A percentile compares a stretch with the other conserved stretches of the same genome.
phyloP scores from a whole-genome alignment of 2,888 invertebrate species.

The Ernsta delagoae region DNA sequence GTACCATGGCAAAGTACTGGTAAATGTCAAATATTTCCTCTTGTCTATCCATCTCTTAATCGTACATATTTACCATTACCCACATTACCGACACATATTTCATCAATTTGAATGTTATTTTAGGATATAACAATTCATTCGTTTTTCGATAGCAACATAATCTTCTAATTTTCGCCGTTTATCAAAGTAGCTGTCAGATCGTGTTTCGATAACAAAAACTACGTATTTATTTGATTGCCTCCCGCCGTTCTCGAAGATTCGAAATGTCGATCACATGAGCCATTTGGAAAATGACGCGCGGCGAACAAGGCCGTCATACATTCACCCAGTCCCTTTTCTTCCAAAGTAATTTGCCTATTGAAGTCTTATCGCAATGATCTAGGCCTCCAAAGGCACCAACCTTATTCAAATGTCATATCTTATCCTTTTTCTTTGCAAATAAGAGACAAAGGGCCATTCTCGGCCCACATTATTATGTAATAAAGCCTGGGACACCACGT shows the following conservation, averaged over 20 bases:
- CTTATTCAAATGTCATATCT: conserved; percentile 39
- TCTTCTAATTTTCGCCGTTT: neutral
- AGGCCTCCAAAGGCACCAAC: conserved; percentile 32
- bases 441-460: conserved; percentile 34
- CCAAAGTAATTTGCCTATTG: conserved; percentile 37
- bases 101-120: neutral
- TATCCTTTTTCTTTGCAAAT: conserved; percentile 37
- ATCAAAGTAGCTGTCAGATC: conserved; percentile 1
- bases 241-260: conserved; percentile 8
- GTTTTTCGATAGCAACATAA: neutral
- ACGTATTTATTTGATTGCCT: conserved; percentile 10
- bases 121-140: neutral
- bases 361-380: conserved; percentile 34
- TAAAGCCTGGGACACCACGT: conserved; percentile 19
- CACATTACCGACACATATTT: neutral
- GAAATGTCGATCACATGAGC: conserved; percentile 24
- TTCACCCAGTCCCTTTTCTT: conserved; percentile 28
- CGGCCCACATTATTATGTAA: conserved; percentile 36
- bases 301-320: conserved; percentile 13
- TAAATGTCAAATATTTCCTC: no score
- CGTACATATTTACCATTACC: no score
- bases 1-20: no score
- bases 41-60: no score
- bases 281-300: conserved; percentile 20
- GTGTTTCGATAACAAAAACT: conserved; percentile 4